phyloP scores from a whole-genome alignment of 2,797 vertebrate species.

The Platyrinchus mystaceus region DNA sequence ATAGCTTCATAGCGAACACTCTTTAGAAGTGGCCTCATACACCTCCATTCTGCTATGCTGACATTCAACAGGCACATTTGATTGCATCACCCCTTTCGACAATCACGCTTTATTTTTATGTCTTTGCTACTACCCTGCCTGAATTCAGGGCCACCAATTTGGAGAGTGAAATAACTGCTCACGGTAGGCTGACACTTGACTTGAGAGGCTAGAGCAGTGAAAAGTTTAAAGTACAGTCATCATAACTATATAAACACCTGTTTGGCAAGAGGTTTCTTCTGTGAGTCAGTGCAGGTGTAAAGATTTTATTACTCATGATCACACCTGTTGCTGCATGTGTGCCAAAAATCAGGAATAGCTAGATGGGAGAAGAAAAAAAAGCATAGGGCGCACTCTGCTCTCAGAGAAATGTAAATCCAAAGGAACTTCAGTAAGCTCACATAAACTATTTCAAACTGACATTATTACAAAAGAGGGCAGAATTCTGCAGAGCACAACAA shows the following conservation, averaged over 20 bases:
- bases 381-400: not conserved
- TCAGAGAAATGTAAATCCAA: not conserved
- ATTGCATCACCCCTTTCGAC: not conserved
- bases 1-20: not conserved
- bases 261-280: constrained; percentile 41
- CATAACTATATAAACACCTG: constrained; percentile 54
- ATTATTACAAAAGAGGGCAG: not conserved
- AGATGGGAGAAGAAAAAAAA: constrained; percentile 20
- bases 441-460: not conserved
- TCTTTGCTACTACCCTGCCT: constrained; percentile 18
- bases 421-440: not conserved
- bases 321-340: constrained; percentile 27
- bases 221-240: constrained; percentile 26
- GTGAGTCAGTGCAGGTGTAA: constrained; percentile 61
- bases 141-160: constrained; percentile 20
- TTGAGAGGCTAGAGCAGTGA: not conserved
- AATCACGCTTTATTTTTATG: constrained; percentile 2
- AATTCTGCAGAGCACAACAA: not conserved
- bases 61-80: not conserved
- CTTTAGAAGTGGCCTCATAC: not conserved
- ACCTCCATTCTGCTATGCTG: not conserved
- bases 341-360: constrained; percentile 47
- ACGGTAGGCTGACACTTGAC: constrained; percentile 33
- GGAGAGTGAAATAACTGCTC: not conserved
- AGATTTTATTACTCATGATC: constrained; percentile 55